Evolutionary conservation across 2,888 invertebrate genomes (phyloP).

Genomic region (Temnothorax rugatulus): DNA sequence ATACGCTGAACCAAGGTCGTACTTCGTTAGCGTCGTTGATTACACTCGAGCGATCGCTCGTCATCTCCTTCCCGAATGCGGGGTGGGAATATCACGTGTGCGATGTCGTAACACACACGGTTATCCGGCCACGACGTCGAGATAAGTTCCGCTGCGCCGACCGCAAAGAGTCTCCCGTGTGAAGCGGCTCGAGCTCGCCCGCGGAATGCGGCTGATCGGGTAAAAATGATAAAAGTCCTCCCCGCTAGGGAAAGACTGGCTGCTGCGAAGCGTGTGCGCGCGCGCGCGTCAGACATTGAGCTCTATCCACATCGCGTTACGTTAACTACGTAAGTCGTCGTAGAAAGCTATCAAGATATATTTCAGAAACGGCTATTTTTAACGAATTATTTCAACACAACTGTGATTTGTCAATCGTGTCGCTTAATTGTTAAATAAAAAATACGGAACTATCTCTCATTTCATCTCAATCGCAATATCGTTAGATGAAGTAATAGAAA

Average conservation of each 20-base stretch:
- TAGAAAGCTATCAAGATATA: not conserved
- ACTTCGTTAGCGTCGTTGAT: constrained; percentile 38
- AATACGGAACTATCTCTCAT: not conserved
- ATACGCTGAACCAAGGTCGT: constrained; percentile 21
- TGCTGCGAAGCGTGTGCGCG: constrained; percentile 10
- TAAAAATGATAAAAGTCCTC: constrained; percentile 73
- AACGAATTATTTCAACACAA: not conserved
- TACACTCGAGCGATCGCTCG: constrained; percentile 64
- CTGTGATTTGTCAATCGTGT: not conserved
- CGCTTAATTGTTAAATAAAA: not conserved
- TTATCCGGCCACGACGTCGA: constrained; percentile 39
- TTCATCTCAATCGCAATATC: not conserved
- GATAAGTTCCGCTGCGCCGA: constrained; percentile 66
- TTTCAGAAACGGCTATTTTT: not conserved
- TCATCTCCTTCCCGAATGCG: constrained; percentile 24
- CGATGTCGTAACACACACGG: constrained; percentile 58
- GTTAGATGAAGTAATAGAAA: not conserved
- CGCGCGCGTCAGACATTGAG: not conserved
- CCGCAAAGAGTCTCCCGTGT: constrained; percentile 66
- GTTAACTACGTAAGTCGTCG: not conserved
- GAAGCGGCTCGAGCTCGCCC: constrained; percentile 65
- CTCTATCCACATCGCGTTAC: not conserved
- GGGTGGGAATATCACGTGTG: constrained; percentile 53
- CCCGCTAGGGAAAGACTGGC: constrained; percentile 43
- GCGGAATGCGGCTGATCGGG: constrained; percentile 73